phyloP scores from a whole-genome alignment of 2,113 vertebrate species.

The Holacanthus passer region DNA sequence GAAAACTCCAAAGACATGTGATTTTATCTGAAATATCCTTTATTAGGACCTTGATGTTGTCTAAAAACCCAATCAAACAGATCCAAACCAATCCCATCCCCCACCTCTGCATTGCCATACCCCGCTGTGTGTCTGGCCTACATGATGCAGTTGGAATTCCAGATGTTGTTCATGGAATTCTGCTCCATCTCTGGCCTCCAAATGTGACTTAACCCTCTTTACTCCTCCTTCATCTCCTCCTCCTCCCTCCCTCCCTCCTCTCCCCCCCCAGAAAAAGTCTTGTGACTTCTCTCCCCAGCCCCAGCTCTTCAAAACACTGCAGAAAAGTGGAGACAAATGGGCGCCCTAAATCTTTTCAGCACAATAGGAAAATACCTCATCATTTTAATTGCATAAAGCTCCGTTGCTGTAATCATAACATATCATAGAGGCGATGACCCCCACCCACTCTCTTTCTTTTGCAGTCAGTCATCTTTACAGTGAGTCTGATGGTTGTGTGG shows the following conservation, averaged over 20 bases:
- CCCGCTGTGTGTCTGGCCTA: slow-evolving; percentile 67
- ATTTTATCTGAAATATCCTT: not conserved
- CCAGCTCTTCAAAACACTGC: slow-evolving; percentile 61
- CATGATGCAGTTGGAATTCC: slow-evolving; percentile 83
- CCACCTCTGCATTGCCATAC: slow-evolving; percentile 31
- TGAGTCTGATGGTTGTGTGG: slow-evolving; percentile 5
- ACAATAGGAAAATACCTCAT: slow-evolving; percentile 71
- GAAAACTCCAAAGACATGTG: not conserved
- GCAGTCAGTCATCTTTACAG: slow-evolving; percentile 32
- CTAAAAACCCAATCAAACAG: slow-evolving; percentile 22
- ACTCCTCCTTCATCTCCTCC: slow-evolving; percentile 50
- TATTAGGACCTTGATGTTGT: not conserved
- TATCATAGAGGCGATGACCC: slow-evolving; percentile 42
- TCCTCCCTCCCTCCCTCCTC: not conserved
- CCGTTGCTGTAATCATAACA: slow-evolving; percentile 54
- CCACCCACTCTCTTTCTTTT: slow-evolving; percentile 8
- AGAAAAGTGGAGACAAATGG: slow-evolving; percentile 68
- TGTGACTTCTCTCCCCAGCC: slow-evolving; percentile 68
- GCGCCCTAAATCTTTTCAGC: slow-evolving; percentile 53
- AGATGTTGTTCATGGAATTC: slow-evolving; percentile 86
- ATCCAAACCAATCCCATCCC: slow-evolving; percentile 51
- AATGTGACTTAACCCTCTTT: slow-evolving; percentile 72
- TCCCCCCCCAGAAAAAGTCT: slow-evolving; percentile 46
- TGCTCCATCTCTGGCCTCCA: slow-evolving; percentile 80
- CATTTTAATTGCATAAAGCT: slow-evolving; percentile 47